phyloP scores from a whole-genome alignment of 2,888 invertebrate genomes.

The Aleiodes leptofemur region DNA sequence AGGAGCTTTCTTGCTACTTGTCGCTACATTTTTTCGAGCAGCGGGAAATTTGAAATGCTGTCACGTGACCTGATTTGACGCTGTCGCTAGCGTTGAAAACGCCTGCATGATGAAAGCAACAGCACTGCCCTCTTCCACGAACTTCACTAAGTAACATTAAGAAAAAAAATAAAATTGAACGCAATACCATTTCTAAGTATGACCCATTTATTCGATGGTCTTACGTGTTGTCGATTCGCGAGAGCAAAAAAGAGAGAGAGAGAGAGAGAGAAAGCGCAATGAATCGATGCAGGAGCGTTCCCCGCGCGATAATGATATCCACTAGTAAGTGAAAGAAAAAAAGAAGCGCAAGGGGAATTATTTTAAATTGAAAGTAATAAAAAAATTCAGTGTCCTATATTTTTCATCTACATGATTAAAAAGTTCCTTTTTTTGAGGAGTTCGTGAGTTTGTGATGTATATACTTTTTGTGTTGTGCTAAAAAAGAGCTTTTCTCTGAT shows the following conservation, averaged over 20 bases:
- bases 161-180: too few relatives aligned
- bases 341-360: neutral
- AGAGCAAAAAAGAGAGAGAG: neutral
- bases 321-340: slow-evolving; percentile 14
- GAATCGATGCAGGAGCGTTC: slow-evolving; percentile 45
- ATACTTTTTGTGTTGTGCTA: neutral
- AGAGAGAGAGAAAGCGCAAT: slow-evolving; percentile 31
- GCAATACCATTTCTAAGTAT: neutral
- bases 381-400: neutral
- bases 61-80: too few relatives aligned
- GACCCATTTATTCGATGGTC: slow-evolving; percentile 27
- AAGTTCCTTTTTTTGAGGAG: neutral
- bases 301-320: slow-evolving; percentile 43
- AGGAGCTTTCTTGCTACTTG: too few relatives aligned
- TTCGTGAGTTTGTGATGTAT: neutral
- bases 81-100: too few relatives aligned
- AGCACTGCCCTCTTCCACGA: too few relatives aligned
- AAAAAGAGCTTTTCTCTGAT: neutral
- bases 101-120: too few relatives aligned
- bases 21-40: too few relatives aligned
- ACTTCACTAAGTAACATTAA: too few relatives aligned
- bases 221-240: neutral
- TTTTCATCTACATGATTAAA: neutral
- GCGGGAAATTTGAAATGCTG: too few relatives aligned
- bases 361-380: neutral